Base-by-base conservation (phyloP, 2,113 vertebrate genomes). In the Ammodytes dubius region DNA sequence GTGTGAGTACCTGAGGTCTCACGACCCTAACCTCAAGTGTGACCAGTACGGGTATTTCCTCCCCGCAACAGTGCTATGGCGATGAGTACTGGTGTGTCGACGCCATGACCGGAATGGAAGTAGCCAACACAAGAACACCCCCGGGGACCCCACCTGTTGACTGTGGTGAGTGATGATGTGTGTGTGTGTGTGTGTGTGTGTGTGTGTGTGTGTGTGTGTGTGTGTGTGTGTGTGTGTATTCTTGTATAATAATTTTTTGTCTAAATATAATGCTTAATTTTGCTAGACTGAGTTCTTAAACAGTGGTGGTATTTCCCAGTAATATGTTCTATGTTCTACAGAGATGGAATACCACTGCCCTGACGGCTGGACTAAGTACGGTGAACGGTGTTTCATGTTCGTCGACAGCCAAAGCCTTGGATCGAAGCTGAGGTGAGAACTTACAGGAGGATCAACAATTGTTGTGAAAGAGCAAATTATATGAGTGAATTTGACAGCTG, bases 1-100 rank as follows among this genome's bases (percentile, higher is more conserved):
- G 13, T 91, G 89, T 7, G 2, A 49, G 8, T 0, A 15, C 11
- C 0, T 12, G 13, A 35, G 0, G 4, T 39, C 6, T 8, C 2
- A 56, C 1, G 42, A 37, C 13, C 0, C 1, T 2, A 0, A 4
- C 10, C 0, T 0, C 0, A 0, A 58, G 76, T 87, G 90, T 9
- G 85, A 84, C 42, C 0, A 0, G 0, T 0, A 58, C 0, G 87
- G 90, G 5, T 73, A 90, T n/a, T 90, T 82, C 75, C 37, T 70
- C 0, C 0, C 78, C 80, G 0, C 35, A 12, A 54, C 89, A 91
- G 83, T 91, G 88, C 67, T 87, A 0, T 0, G 2, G 0, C 0
- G 83, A 78, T 0, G 63, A 17, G 74, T 90, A 87, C 83, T 91
- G 88, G 85, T 81, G 73, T 1, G 90, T 91, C 4, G 0, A 82